Evolutionary conservation across 53 echinoderm and acorn worm species (phyloP), one percentile per base, ranked within the genome.

Genomic region (Echinometra lucunter): DNA sequence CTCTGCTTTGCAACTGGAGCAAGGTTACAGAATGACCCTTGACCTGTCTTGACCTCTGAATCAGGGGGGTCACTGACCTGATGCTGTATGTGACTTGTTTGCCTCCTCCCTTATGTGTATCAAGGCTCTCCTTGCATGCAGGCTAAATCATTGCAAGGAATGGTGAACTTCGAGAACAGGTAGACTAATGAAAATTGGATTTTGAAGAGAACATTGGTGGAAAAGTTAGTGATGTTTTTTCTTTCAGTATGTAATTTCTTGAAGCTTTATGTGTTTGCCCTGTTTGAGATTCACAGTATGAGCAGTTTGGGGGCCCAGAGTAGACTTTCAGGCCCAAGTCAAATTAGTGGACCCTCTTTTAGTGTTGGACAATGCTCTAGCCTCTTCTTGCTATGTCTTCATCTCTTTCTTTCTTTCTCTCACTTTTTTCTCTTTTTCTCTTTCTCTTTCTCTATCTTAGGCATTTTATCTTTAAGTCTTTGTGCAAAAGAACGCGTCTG

Each of bases 11-110:
- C 78, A 85, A 47, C 49, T 85, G 44, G 49, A 85, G 49, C 49
- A 85, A 85, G 45, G 78, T 40, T 18, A 18, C 75, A 12, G 34
- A 15, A 4, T 5, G 85, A 85, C 85, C 85, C 47, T 47, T 85
- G 85, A 85, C 49, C 85, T 28, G 44, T 85, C 47, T n/a, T 85
- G 85, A 85, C 49, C 49, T 28, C 85, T 28, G 12, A 21, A 81
- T 17, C 40, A 19, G 28, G 17, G 49, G 49, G 85, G 85, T 85
- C 49, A 49, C 49, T 49, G 49, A 85, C 85, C 85, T n/a, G 45
- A 28, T 85, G 85, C n/a, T n/a, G 18, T 25, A 12, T 28, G 85
- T 30, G 49, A 85, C 49, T 6, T 49, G 85, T 85, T 85, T 49
- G 49, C 30, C 44, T 40, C 47, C 47, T 23, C 23, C 85, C 49